Evolutionary conservation across 2,797 vertebrate genomes (phyloP).

Genomic region (Remorina albescens): DNA sequence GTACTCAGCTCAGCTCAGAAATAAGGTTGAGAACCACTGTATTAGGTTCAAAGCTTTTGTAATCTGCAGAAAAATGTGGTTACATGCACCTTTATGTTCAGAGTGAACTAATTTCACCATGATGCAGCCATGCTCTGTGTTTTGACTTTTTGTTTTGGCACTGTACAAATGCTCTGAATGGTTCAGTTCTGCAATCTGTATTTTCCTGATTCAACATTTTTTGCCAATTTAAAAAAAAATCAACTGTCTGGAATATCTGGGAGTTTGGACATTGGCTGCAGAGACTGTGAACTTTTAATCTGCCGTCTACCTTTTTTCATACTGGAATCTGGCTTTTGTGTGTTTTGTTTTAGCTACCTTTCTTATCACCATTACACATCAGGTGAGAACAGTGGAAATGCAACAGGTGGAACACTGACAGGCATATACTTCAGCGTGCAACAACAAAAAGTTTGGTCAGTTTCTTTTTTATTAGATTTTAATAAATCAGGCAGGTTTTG

Average conservation of each 20-base stretch:
- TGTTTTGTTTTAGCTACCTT: constrained; percentile 20
- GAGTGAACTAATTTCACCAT: not conserved
- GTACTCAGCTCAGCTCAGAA: no score
- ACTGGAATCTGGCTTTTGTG: constrained; percentile 9
- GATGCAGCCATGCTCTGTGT: not conserved
- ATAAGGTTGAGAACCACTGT: no score
- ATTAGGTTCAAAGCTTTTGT: not conserved
- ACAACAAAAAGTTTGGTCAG: constrained; percentile 9
- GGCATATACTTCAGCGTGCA: not conserved
- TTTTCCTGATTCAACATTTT: not conserved
- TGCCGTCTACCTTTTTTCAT: constrained; percentile 2
- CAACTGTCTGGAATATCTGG: not conserved
- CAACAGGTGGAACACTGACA: not conserved
- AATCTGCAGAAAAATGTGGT: not conserved
- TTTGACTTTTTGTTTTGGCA: not conserved
- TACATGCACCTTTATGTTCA: not conserved
- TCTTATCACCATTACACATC: not conserved
- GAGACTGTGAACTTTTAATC: no score
- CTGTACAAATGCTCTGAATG: not conserved
- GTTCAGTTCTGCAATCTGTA: not conserved
- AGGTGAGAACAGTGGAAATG: not conserved
- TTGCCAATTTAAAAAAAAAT: not conserved
- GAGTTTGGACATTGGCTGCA: not conserved
- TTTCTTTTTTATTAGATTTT: constrained; percentile 32
- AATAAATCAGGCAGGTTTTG: not conserved